Percentiles rank a stretch among this genome's conserved stretches.
Evolutionary conservation across 1,140 invertebrate genomes (phyloP).

Genomic region (Zaprionus lachaisei): DNA sequence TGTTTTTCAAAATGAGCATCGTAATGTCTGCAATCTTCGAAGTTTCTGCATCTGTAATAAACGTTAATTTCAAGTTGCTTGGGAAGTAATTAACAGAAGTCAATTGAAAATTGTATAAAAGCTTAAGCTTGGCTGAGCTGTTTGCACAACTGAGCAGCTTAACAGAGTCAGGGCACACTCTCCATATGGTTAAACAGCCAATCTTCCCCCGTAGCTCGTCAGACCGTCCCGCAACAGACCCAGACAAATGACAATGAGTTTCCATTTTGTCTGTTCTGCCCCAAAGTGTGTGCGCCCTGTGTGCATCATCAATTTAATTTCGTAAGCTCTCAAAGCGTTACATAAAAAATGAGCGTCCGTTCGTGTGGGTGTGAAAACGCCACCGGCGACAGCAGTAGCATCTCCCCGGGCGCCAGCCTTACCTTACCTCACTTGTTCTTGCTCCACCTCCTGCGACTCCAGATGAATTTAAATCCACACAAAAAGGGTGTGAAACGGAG

Average conservation of each 20-base stretch:
- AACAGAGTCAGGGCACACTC: slow-evolving; percentile 32
- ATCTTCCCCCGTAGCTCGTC: not conserved
- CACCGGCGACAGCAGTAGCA: slow-evolving; percentile 22
- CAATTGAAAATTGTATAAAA: slow-evolving; percentile 76
- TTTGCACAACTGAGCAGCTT: slow-evolving; percentile 29
- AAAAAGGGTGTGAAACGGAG: slow-evolving; percentile 79
- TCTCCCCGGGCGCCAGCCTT: slow-evolving; percentile 40
- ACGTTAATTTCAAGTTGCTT: not conserved
- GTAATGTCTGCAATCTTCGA: too few species aligned
- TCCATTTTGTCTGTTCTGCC: slow-evolving; percentile 51
- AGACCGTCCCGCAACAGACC: slow-evolving; percentile 1
- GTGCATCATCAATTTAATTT: slow-evolving; percentile 81
- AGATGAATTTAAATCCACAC: slow-evolving; percentile 21
- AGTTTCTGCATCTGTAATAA: too few species aligned
- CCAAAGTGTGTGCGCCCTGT: slow-evolving; percentile 36
- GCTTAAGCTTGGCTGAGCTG: slow-evolving; percentile 57
- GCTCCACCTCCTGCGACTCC: not conserved
- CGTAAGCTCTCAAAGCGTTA: slow-evolving; percentile 71
- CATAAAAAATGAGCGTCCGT: slow-evolving; percentile 72
- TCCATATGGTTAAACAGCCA: slow-evolving; percentile 51
- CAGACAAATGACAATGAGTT: slow-evolving; percentile 60
- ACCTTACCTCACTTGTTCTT: not conserved
- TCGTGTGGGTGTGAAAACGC: slow-evolving; percentile 70
- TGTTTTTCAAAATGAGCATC: too few species aligned
- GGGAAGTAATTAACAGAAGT: slow-evolving; percentile 72